Evolutionary conservation across 2,797 vertebrate genomes (phyloP).

Genomic region (Coreius guichenoti): DNA sequence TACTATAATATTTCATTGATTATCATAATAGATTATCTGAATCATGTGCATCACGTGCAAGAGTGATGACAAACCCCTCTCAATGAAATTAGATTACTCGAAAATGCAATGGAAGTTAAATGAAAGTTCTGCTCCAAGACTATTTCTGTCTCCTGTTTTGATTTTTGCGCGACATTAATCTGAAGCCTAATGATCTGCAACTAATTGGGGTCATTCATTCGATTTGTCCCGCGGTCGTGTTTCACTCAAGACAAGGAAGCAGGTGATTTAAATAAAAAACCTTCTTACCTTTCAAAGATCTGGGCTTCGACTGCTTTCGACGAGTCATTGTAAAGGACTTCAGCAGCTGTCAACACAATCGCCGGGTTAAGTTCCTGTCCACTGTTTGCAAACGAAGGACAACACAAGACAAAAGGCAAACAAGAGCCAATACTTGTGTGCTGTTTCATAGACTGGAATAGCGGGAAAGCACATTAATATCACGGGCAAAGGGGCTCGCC

Average conservation of each 20-base stretch:
- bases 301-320: constrained; percentile 62
- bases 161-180: neutral
- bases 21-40: neutral
- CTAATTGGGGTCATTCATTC: neutral
- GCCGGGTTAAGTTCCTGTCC: constrained; percentile 7
- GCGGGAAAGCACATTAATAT: constrained; percentile 31
- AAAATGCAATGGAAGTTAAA: constrained; percentile 12
- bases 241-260: neutral
- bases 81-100: neutral
- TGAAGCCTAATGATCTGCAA: neutral
- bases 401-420: neutral
- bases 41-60: neutral
- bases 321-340: constrained; percentile 53
- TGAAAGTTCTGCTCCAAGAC: constrained; percentile 8
- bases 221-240: neutral
- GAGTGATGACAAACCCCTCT: neutral
- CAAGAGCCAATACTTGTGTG: neutral
- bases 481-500: constrained; percentile 37
- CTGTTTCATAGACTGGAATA: constrained; percentile 8
- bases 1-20: neutral
- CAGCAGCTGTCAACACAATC: constrained; percentile 3
- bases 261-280: neutral
- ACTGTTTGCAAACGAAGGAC: neutral
- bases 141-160: neutral
- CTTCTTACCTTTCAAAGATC: constrained; percentile 53